These are phyloP conservation scores for Pluvialis apricaria DNA, from an alignment of 2,113 vertebrate genomes.

Conservation along the genomic window DNA sequence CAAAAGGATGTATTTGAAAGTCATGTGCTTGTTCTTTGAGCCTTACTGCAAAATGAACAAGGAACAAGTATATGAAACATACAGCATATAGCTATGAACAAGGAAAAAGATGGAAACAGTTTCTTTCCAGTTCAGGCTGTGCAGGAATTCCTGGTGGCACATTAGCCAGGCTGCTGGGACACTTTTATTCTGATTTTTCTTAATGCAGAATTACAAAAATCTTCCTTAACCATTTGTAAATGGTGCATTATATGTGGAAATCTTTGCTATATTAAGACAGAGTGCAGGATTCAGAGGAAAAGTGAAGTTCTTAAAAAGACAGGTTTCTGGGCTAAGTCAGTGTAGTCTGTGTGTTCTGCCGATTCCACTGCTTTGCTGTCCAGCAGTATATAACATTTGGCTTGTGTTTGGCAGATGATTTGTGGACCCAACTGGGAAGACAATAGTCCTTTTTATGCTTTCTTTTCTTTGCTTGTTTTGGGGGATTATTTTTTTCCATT, in stretches of 20 bases:
- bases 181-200: not conserved
- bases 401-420: not conserved
- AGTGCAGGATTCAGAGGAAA: not conserved
- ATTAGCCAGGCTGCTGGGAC: not conserved
- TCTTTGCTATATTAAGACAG: not conserved
- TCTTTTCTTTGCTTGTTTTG: not conserved
- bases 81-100: not conserved
- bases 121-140: not conserved
- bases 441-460: not conserved
- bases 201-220: not conserved
- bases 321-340: not conserved
- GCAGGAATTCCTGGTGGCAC: not conserved
- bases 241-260: not conserved
- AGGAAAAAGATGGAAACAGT: not conserved
- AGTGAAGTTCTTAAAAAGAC: not conserved
- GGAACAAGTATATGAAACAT: not conserved
- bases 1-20: not conserved
- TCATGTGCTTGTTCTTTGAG: not conserved
- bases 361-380: not conserved
- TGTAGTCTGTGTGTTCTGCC: not conserved
- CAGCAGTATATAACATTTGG: not conserved
- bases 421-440: not conserved
- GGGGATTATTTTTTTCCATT: not conserved
- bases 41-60: not conserved
- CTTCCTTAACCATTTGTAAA: not conserved